A percentile compares a stretch with the other conserved stretches of the same genome.
These are phyloP conservation scores for Lampris incognitus DNA, from an alignment of 2,113 vertebrate genomes.

Conservation along the genomic window DNA sequence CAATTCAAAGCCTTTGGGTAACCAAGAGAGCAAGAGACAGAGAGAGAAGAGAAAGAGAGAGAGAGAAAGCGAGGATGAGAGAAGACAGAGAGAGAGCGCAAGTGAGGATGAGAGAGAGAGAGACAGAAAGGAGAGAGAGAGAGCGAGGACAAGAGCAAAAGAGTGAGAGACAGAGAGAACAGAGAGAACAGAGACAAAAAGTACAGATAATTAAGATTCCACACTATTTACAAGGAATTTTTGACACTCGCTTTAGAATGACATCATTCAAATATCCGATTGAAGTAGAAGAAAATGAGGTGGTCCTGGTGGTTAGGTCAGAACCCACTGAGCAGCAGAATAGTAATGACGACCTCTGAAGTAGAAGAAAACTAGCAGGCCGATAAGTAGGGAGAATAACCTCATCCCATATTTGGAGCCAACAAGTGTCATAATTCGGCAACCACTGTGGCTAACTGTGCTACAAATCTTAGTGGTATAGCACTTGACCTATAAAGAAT, in stretches of 20 bases:
- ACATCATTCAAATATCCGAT: constrained; percentile 56
- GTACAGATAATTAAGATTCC: constrained; percentile 32
- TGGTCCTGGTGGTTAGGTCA: constrained; percentile 38
- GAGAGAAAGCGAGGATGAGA: not conserved
- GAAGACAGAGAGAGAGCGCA: constrained; percentile 4
- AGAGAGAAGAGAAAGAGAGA: not conserved
- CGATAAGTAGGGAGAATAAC: constrained; percentile 3
- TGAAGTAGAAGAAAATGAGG: constrained; percentile 45
- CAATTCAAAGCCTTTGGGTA: not conserved
- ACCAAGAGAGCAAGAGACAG: not conserved
- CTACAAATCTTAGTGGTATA: not conserved
- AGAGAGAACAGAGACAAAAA: not conserved
- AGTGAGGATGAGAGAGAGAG: constrained; percentile 39
- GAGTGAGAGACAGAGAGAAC: not conserved
- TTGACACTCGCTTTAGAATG: constrained; percentile 53
- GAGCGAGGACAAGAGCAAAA: not conserved
- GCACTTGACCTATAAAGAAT: not conserved
- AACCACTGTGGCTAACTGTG: not conserved
- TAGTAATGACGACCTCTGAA: constrained; percentile 43
- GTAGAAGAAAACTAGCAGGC: constrained; percentile 50
- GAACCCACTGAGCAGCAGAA: constrained; percentile 37
- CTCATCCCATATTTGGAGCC: constrained; percentile 26
- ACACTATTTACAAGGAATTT: constrained; percentile 62
- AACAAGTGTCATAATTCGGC: not conserved
- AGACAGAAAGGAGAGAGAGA: not conserved